Evolutionary conservation across 2,888 invertebrate species (phyloP).

Genomic region (Orchesella flavescens): DNA sequence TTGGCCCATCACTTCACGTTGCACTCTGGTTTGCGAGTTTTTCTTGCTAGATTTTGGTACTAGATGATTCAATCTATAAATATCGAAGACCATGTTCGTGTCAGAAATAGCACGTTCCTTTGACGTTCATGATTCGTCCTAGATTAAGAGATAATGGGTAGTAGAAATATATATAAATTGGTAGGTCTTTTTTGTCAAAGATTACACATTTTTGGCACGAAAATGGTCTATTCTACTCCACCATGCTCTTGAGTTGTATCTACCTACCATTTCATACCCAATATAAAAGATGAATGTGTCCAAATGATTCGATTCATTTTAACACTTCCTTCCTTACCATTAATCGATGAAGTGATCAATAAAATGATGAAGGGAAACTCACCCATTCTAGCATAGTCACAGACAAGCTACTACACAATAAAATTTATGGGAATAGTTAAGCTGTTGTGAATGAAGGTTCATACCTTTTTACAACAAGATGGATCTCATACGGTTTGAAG

Average conservation of each 20-base stretch:
- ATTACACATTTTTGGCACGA: background rate
- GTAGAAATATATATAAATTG: background rate
- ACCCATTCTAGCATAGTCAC: no score
- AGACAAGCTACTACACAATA: no score
- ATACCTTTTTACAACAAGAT: background rate
- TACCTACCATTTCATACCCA: background rate
- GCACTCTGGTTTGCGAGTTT: background rate
- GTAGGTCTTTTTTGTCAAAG: slow-evolving; percentile 5
- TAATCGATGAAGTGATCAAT: background rate
- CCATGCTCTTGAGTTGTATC: background rate
- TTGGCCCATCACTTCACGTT: background rate
- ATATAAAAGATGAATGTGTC: background rate
- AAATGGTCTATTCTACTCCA: background rate
- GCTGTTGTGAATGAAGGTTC: no score
- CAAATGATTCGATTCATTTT: background rate
- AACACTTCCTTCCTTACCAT: background rate
- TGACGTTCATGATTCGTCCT: slow-evolving; percentile 42
- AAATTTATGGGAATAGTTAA: no score
- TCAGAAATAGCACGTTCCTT: slow-evolving; percentile 43
- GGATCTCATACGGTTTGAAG: background rate
- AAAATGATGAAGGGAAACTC: no score
- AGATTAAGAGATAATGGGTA: slow-evolving; percentile 33
- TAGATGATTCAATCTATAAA: background rate
- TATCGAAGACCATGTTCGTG: slow-evolving; percentile 46
- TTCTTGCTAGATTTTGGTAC: background rate